phyloP scores from a whole-genome alignment of 2,797 vertebrate genomes.

The Oreortyx pictus region DNA sequence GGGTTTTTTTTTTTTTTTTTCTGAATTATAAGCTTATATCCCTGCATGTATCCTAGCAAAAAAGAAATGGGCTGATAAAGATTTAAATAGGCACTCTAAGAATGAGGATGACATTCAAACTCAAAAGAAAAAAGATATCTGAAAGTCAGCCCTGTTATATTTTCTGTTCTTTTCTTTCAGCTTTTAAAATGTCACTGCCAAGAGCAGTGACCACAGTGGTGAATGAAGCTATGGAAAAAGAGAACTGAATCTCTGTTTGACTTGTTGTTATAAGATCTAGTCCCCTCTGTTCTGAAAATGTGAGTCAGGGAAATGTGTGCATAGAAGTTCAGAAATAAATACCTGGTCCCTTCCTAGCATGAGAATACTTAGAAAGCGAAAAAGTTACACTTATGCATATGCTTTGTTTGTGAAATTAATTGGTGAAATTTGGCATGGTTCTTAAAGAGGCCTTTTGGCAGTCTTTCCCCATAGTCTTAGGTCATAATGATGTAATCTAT shows the following conservation, averaged over 20 bases:
- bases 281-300: not conserved
- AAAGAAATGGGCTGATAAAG: not conserved
- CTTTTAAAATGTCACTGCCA: slow-evolving; percentile 37
- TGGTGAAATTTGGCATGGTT: not conserved
- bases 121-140: not conserved
- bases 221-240: slow-evolving; percentile 46
- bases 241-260: not conserved
- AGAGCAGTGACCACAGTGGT: not conserved
- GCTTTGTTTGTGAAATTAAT: not conserved
- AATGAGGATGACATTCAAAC: not conserved
- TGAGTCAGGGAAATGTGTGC: not conserved
- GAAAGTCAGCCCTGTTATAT: not conserved
- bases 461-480: slow-evolving; percentile 23
- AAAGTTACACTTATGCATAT: not conserved
- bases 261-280: not conserved
- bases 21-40: not conserved
- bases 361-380: not conserved
- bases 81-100: not conserved
- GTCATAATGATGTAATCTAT: slow-evolving; percentile 53
- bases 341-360: not conserved
- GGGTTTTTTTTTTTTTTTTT: not conserved
- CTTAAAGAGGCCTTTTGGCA: slow-evolving; percentile 22
- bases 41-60: not conserved
- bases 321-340: not conserved
- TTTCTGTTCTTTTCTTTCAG: slow-evolving; percentile 16